These are phyloP conservation scores for Lumbricus terrestris DNA, from an alignment of 2,888 invertebrate genomes.

Conservation along the genomic window DNA sequence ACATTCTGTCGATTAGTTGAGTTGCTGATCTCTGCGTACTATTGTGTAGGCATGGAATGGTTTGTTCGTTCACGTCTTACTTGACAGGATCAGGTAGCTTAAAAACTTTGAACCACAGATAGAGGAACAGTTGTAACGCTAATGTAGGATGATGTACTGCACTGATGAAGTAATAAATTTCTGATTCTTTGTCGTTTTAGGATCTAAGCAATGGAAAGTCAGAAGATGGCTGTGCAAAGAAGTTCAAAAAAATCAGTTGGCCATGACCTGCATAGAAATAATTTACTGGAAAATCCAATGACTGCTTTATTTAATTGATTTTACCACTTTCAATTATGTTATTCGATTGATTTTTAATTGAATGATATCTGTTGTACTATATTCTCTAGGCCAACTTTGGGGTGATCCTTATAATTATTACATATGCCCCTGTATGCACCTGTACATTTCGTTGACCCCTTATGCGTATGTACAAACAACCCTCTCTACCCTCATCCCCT, in stretches of 20 bases:
- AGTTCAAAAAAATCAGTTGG: background rate
- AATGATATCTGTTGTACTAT: background rate
- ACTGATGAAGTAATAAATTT: background rate
- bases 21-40: background rate
- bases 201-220: background rate
- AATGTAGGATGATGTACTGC: background rate
- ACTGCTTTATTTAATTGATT: background rate
- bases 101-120: background rate
- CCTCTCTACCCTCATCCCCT: too few species aligned
- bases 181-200: background rate
- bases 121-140: too few species aligned
- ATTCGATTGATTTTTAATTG: background rate
- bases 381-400: background rate
- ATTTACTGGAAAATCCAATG: background rate
- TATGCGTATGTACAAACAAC: too few species aligned
- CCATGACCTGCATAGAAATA: background rate
- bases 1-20: background rate
- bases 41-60: background rate
- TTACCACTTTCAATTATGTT: background rate
- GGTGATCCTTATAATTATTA: too few species aligned
- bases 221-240: background rate
- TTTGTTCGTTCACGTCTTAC: background rate
- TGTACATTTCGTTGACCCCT: too few species aligned
- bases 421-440: too few species aligned
- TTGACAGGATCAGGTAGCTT: background rate